phyloP scores from a whole-genome alignment of 2,113 vertebrate genomes.

The Corythaixoides concolor region DNA sequence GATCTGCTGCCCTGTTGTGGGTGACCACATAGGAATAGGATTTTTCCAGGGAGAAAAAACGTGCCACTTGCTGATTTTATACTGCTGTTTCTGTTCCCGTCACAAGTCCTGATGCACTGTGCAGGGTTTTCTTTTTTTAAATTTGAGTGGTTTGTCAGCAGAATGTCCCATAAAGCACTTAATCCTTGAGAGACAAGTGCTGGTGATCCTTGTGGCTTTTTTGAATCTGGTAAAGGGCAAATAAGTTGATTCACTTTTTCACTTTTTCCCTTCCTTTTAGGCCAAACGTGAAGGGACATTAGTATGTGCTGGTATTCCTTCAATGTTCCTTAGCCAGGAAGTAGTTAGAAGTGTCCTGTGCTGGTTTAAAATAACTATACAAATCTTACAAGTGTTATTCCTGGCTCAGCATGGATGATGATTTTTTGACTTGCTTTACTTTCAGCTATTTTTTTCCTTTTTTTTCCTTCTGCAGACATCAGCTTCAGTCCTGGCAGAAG shows the following conservation, averaged over 20 bases:
- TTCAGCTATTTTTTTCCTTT: not conserved
- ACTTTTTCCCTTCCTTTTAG: no score
- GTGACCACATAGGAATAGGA: not conserved
- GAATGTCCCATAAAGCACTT: not conserved
- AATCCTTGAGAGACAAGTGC: not conserved
- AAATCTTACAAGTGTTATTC: not conserved
- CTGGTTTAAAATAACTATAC: not conserved
- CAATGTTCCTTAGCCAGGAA: not conserved
- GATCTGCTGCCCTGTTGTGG: not conserved
- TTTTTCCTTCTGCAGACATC: constrained; percentile 66
- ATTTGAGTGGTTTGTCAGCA: not conserved
- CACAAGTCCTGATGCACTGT: not conserved
- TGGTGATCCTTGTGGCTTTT: not conserved
- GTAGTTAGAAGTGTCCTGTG: not conserved
- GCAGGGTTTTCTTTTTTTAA: not conserved
- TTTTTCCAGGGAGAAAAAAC: not conserved
- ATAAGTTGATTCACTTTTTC: not conserved
- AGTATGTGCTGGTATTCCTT: not conserved
- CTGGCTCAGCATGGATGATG: not conserved
- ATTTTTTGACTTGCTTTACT: constrained; percentile 31
- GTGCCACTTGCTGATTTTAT: not conserved
- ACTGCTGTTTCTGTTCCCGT: not conserved
- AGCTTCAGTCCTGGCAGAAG: constrained; percentile 89
- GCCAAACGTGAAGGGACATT: not conserved
- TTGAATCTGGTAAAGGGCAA: not conserved